phyloP scores from a whole-genome alignment of 2,113 vertebrate genomes.

The Patagioenas fasciata region DNA sequence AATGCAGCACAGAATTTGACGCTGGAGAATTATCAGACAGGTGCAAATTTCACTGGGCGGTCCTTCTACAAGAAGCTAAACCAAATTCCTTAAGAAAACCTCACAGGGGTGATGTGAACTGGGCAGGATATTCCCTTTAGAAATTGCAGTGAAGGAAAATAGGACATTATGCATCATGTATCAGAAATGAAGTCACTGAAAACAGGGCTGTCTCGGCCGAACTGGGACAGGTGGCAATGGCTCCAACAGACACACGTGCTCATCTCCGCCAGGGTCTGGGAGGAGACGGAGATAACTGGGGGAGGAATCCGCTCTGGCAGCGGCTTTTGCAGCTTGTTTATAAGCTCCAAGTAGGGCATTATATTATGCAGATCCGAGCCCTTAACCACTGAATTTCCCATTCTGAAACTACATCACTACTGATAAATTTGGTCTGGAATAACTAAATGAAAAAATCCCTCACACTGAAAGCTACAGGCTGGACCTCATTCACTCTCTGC shows the following conservation, averaged over 20 bases:
- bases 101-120: background rate
- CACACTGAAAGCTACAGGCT: background rate
- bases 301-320: slow-evolving; percentile 59
- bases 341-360: slow-evolving; percentile 46
- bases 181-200: slow-evolving; percentile 48
- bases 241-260: slow-evolving; percentile 50
- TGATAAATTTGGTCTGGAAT: background rate
- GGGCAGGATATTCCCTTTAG: background rate
- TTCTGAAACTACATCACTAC: background rate
- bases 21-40: background rate
- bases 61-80: background rate
- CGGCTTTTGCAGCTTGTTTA: slow-evolving; percentile 49
- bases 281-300: slow-evolving; percentile 19
- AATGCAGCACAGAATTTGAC: background rate
- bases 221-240: slow-evolving; percentile 64
- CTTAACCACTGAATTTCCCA: background rate
- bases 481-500: background rate
- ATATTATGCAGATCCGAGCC: background rate
- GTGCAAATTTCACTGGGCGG: background rate
- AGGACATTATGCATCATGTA: slow-evolving; percentile 48
- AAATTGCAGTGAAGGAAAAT: slow-evolving; percentile 1
- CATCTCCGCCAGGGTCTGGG: slow-evolving; percentile 57
- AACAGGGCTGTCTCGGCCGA: slow-evolving; percentile 44
- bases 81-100: background rate
- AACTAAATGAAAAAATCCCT: background rate